Evolutionary conservation across 1,140 invertebrate species (phyloP), one percentile per base, ranked within the genome.

Genomic region (Nylanderia fulva): DNA sequence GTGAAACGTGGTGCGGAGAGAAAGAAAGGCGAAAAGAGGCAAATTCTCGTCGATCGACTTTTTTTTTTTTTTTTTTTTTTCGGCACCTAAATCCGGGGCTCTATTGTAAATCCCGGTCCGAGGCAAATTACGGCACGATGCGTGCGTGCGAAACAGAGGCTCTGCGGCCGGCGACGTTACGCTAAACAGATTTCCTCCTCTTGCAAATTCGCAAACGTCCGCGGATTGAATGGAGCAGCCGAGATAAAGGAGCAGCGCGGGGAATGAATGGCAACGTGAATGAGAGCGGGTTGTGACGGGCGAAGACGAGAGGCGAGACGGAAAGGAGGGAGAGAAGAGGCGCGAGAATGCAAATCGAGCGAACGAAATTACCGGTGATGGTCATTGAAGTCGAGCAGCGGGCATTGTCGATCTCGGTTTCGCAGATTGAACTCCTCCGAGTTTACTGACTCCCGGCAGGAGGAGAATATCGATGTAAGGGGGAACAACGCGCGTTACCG

Each of bases 111-210:
- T 48, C 45, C 60, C 89, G 66, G 5, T 5, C 54, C 27, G 18
- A 21, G 33, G 48, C 48, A 90, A 90, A 88, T 90, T 90, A 79
- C 88, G 9, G 76, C 75, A n/a, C 63, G 69, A 75, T 88, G 77
- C 89, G 86, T 90, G 89, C 85, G 84, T 88, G 86, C 85, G 45
- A 86, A 69, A 29, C 77, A 72, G 58, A 24, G 60, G 24, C 15
- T 76, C 52, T 87, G 86, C 71, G 71, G 85, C 85, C 29, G 56
- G 24, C 64, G 36, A 33, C 82, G 54, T 82, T 82, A 82, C 77
- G 88, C 80, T 90, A 90, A 90, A 90, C 89, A 90, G 89, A 90
- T 90, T 90, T 90, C 86, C 89, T 85, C 52, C 85, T 71, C 86
- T 85, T 63, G 29, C 15, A 61, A 54, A 74, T 72, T 56, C 39